Percentiles rank a stretch among this genome's conserved stretches.
Conservation (phyloP, 2,888 invertebrate genomes). For the Lasioglossum calceatum region DNA sequence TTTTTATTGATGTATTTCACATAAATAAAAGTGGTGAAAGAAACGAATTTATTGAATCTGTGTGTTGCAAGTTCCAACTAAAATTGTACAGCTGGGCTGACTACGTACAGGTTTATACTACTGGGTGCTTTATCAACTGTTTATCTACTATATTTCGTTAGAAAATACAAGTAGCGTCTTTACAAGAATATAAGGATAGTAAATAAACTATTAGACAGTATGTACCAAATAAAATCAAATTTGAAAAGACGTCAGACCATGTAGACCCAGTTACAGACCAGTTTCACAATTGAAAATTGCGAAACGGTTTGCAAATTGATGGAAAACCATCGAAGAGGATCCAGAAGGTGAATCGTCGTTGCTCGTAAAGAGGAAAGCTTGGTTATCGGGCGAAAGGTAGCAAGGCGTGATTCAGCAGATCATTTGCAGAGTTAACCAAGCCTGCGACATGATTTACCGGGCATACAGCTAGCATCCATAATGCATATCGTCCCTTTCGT, state of each 20-base stretch:
- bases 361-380: slow-evolving; percentile 29
- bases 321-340: neutral
- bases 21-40: neutral
- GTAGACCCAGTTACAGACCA: neutral
- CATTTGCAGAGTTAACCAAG: slow-evolving; percentile 83
- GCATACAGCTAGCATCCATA: slow-evolving; percentile 75
- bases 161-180: no score
- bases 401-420: slow-evolving; percentile 67
- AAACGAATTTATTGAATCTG: neutral
- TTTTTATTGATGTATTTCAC: slow-evolving; percentile 6
- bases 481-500: slow-evolving; percentile 80
- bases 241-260: neutral
- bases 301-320: neutral
- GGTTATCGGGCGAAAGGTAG: slow-evolving; percentile 38
- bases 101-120: neutral
- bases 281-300: neutral
- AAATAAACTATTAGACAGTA: neutral
- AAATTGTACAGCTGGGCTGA: neutral
- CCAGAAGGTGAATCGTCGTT: neutral
- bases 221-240: neutral
- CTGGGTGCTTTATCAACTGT: neutral
- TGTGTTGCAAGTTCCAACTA: neutral
- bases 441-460: slow-evolving; percentile 82
- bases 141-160: neutral
- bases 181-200: neutral